Evolutionary conservation across 2,888 invertebrate genomes (phyloP), one percentile per base, ranked within the genome.

Genomic region (Agonum fuliginosum): DNA sequence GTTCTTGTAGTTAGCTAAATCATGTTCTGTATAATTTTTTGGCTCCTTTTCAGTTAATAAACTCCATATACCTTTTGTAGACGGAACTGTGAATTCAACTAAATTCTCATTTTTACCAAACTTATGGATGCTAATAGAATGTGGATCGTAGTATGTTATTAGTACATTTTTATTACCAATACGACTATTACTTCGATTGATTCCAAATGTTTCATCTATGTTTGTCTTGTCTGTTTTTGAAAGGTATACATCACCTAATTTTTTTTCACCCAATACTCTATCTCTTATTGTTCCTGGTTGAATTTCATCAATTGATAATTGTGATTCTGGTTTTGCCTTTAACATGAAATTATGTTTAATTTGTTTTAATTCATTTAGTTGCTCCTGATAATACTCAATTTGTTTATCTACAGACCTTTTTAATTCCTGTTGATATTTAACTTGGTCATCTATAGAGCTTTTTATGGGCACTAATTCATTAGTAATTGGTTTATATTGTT

Each of bases 111-210:
- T 46, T 46, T 46, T 46, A 46, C 46, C 46, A 46, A 17, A 46
- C 46, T 46, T 46, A 46, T 46, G 46, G 46, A 4, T 46, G 46
- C 4, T 17, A 46, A 46, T 46, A 17, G 0, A 6, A 46, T 46
- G 3, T 46, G 22, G 22, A 51, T 51, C 51, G 22, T 51, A n/a
- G n/a, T n/a, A 51, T 22, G 20, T 51, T 22, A 51, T 51, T 51
- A 22, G 20, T 51, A 51, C 24, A 22, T 51, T 51, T 51, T 51
- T 51, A 51, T n/a, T 51, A 51, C 51, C 51, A n/a, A 51, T 51
- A n/a, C 51, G 51, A 51, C 24, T 51, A 12, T 12, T 51, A 51
- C 51, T 51, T 22, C 51, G 51, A 22, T 51, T 22, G 10, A 22
- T 51, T 51, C 51, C 51, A 51, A 51, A 46, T 22, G 20, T 51